A percentile compares a stretch with the other conserved stretches of the same genome.
Evolutionary conservation across 2,888 invertebrate genomes (phyloP).

Genomic region (Scaptomyza polygonia): DNA sequence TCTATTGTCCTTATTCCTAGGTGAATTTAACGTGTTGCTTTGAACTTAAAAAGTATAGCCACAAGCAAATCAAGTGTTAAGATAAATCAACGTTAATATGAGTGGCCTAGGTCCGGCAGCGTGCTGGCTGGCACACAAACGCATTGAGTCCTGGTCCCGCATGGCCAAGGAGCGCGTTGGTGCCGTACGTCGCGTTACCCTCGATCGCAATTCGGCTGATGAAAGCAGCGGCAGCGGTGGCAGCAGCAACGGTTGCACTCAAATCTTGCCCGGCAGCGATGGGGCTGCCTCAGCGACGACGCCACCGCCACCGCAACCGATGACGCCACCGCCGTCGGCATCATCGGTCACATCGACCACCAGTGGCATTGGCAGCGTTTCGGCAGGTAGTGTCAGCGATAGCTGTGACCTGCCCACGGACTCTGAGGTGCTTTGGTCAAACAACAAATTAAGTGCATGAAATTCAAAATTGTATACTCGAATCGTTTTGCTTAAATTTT

Average conservation of each 20-base stretch:
- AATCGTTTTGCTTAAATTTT: background rate
- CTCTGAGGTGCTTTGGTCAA: constrained; percentile 78
- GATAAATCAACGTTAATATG: constrained; percentile 82
- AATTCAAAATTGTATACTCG: background rate
- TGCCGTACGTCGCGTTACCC: constrained; percentile 83
- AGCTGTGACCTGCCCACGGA: constrained; percentile 84
- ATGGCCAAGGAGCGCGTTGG: constrained; percentile 88
- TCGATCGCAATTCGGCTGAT: constrained; percentile 82
- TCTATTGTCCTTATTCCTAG: background rate
- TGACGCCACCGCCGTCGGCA: constrained; percentile 83
- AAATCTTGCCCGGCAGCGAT: constrained; percentile 47
- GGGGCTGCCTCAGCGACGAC: constrained; percentile 64
- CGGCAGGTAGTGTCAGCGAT: constrained; percentile 82
- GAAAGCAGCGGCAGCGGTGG: constrained; percentile 64
- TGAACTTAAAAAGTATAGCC: background rate
- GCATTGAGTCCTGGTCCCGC: constrained; percentile 91
- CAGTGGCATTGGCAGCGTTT: constrained; percentile 82
- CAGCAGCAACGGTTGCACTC: constrained; percentile 51
- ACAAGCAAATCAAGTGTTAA: background rate
- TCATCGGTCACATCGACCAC: constrained; percentile 83
- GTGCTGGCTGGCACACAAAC: constrained; percentile 91
- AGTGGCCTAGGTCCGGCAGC: constrained; percentile 90
- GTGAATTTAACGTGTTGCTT: background rate
- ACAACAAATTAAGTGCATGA: background rate
- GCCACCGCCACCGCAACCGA: constrained; percentile 74